phyloP scores from a whole-genome alignment of 2,888 invertebrate species.

The Gordius sp. region DNA sequence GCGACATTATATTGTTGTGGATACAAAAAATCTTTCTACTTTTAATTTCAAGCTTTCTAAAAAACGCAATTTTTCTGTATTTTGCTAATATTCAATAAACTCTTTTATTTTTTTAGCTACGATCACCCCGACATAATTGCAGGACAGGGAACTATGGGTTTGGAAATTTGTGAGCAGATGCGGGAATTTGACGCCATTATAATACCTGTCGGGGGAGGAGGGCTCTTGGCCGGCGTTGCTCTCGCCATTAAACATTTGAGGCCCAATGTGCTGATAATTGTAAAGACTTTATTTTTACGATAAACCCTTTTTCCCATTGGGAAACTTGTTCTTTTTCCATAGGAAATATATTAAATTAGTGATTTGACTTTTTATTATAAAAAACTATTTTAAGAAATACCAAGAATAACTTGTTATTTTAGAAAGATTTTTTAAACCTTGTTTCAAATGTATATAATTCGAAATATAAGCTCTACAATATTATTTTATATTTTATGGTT shows the following conservation, averaged over 20 bases:
- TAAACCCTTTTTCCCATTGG: not conserved
- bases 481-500: no score
- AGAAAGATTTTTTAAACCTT: no score
- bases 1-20: no score
- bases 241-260: conserved; percentile 59
- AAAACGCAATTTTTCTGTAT: conserved; percentile 1
- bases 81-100: no score
- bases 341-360: conserved; percentile 14
- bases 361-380: no score
- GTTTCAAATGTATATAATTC: no score
- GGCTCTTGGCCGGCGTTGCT: conserved; percentile 63
- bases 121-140: conserved; percentile 82
- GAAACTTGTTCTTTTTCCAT: not conserved
- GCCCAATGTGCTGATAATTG: conserved; percentile 55
- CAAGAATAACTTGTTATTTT: no score
- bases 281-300: conserved; percentile 33
- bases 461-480: no score
- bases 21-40: no score
- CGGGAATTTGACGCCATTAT: conserved; percentile 59
- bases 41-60: no score
- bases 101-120: conserved; percentile 41
- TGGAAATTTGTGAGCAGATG: conserved; percentile 71
- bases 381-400: no score
- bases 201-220: conserved; percentile 76
- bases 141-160: conserved; percentile 70